Evolutionary conservation across 2,888 invertebrate species (phyloP), one percentile per base, ranked within the genome.

Genomic region (Stenurella melanura): DNA sequence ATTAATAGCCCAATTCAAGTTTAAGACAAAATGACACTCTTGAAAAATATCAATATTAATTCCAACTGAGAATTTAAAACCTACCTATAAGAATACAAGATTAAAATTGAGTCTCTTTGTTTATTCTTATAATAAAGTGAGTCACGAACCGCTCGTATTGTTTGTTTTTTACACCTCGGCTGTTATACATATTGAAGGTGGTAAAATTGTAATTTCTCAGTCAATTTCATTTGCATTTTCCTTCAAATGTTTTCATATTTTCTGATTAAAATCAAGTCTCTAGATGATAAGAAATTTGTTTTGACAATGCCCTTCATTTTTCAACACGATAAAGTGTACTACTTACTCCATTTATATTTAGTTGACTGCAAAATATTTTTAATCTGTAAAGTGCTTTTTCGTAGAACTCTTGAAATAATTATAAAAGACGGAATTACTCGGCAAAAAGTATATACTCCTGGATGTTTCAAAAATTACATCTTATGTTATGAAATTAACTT

Each of bases 341-440:
- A 15, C 57, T 58, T 11, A 15, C 57, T 58, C 58, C 69, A 70
- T 58, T 68, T 68, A 56, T 70, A 70, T 70, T 70, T 60, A 58
- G 58, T 57, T 38, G 34, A 30, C 58, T 58, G 57, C 57, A 34
- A 57, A 57, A 70, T 58, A 58, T 38, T 70, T 70, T 70, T 70
- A 70, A 70, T 70, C 69, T 70, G 57, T 57, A 58, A 70, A 70
- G 69, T 70, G 69, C 69, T 58, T 64, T 64, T 34, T 58, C 58
- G 69, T 12, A 19, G 34, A 70, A 60, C 69, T 57, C 57, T 58
- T 70, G 34, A 70, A 18, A 57, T 58, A 70, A 70, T 70, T 70
- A 60, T 30, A 70, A n/a, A 70, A 60, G 58, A 70, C 11, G 19
- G 34, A 50, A 30, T n/a, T 63, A 38, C 30, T 18, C 63, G 4